Percentiles rank a stretch among this genome's conserved stretches.
Evolutionary conservation across 2,888 invertebrate species (phyloP).

Genomic region (Reticulitermes lucifugus): DNA sequence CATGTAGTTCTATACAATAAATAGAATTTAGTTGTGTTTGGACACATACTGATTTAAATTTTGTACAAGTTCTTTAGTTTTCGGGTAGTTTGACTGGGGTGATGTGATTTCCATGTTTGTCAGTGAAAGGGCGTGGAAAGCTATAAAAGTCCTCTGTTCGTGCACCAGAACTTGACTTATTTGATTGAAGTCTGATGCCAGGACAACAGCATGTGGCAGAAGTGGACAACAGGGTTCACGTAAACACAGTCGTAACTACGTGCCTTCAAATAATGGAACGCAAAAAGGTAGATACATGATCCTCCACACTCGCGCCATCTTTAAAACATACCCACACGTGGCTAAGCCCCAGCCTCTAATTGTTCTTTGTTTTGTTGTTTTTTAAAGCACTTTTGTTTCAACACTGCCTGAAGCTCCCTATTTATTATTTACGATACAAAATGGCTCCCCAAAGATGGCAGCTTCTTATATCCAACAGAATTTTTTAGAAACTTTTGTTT

Average conservation of each 20-base stretch:
- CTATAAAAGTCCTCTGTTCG: no score
- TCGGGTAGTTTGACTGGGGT: no score
- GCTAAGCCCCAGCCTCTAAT: neutral
- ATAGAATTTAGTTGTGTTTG: no score
- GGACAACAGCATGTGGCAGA: no score
- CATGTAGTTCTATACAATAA: no score
- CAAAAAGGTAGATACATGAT: neutral
- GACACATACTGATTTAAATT: no score
- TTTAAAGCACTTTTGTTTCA: slow-evolving; percentile 1
- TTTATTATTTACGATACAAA: slow-evolving; percentile 4
- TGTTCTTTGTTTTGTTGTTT: neutral
- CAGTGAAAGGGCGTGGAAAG: no score
- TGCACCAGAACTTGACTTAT: no score
- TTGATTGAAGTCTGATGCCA: no score
- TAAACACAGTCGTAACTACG: neutral
- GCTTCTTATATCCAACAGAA: neutral
- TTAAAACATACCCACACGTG: neutral
- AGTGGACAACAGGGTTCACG: no score
- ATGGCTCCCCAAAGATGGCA: slow-evolving; percentile 13
- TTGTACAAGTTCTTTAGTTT: no score
- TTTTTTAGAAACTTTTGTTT: neutral
- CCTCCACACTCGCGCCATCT: neutral
- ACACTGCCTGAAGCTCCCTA: neutral
- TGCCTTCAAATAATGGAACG: neutral
- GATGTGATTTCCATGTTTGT: no score